Conservation (phyloP, 2,888 invertebrate species). For the Adela reaumurella region DNA sequence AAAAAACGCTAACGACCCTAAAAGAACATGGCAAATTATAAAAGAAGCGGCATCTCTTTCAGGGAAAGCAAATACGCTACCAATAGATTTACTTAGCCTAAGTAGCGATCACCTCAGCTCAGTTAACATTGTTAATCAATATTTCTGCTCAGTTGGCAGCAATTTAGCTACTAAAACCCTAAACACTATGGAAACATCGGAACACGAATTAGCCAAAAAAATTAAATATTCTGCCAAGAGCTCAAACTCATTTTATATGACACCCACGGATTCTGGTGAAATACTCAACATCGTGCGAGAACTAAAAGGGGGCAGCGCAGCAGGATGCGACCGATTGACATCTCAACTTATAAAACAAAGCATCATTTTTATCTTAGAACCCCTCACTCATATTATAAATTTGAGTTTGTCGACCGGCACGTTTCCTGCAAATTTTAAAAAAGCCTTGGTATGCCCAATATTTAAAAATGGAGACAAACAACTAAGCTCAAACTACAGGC, state of each 20-base stretch:
- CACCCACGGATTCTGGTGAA: neutral
- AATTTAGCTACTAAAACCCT: neutral
- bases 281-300: neutral
- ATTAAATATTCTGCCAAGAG: neutral
- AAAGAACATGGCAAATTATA: neutral
- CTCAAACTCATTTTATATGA: neutral
- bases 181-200: neutral
- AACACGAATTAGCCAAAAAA: neutral
- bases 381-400: neutral
- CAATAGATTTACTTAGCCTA: neutral
- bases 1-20: neutral
- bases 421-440: constrained; percentile 2
- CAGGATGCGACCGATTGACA: neutral
- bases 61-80: neutral
- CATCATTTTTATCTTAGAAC: neutral
- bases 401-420: constrained; percentile 1
- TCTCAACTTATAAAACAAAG: neutral
- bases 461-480: constrained; percentile 1
- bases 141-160: neutral
- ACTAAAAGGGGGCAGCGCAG: neutral
- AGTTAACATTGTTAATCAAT: neutral
- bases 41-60: neutral
- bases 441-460: constrained; percentile 1
- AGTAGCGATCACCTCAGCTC: neutral
- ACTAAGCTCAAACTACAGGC: constrained; percentile 1